Conservation (phyloP, 2,797 vertebrate genomes). For the Cynopterus sphinx region DNA sequence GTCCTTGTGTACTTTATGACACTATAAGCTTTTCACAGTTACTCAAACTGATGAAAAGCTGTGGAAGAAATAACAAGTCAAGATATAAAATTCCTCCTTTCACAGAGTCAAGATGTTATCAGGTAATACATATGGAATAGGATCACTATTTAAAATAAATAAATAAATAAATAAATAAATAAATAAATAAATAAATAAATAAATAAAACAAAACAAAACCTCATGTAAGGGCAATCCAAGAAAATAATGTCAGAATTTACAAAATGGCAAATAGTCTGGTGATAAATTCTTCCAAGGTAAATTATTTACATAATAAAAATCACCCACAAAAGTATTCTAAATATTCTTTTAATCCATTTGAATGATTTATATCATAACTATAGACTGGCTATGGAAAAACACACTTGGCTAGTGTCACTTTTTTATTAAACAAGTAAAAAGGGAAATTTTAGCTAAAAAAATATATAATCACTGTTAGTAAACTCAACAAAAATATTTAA, state of each 20-base stretch:
- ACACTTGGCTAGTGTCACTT: background rate
- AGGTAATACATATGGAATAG: background rate
- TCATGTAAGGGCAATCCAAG: background rate
- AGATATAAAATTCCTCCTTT: background rate
- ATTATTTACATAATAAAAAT: background rate
- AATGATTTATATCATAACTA: background rate
- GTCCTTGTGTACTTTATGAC: background rate
- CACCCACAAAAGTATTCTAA: background rate
- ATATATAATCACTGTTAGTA: background rate
- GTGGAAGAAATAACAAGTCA: background rate
- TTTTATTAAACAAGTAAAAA: background rate
- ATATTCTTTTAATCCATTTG: background rate
- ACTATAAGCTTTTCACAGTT: slow-evolving; percentile 9
- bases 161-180: too few species aligned
- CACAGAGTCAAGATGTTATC: background rate
- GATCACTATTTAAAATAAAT: background rate
- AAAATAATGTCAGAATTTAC: background rate
- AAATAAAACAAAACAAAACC: background rate
- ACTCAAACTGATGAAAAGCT: background rate
- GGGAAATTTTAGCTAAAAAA: slow-evolving; percentile 16
- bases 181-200: too few species aligned
- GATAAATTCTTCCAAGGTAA: slow-evolving; percentile 23
- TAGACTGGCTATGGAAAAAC: background rate
- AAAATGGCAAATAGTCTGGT: background rate
- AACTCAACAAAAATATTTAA: slow-evolving; percentile 32